Evolutionary conservation across 2,888 invertebrate species (phyloP).

Genomic region (Sesia bembeciformis): DNA sequence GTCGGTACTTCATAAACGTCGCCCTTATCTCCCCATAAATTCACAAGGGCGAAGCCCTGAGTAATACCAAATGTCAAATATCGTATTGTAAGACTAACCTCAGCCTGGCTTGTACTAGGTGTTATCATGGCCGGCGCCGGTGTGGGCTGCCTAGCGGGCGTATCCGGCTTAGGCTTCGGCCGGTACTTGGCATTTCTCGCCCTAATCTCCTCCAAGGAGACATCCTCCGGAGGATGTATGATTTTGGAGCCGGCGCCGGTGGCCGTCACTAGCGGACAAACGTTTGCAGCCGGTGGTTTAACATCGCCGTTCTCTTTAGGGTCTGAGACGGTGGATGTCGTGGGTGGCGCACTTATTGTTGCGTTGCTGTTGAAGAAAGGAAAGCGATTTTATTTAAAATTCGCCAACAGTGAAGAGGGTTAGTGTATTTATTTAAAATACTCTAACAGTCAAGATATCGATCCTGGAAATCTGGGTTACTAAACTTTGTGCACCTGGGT

Average conservation of each 20-base stretch:
- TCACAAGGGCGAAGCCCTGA: too few species aligned
- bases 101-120: constrained; percentile 58
- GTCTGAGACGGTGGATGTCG: constrained; percentile 50
- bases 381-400: too few species aligned
- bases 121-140: constrained; percentile 27
- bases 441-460: too few species aligned
- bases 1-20: too few species aligned
- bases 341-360: constrained; percentile 85
- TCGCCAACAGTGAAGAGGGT: too few species aligned
- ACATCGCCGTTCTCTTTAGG: constrained; percentile 60
- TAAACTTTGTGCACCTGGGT: too few species aligned
- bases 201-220: constrained; percentile 89
- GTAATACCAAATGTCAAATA: not conserved
- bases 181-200: constrained; percentile 82
- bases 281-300: constrained; percentile 49
- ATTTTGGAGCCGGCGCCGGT: constrained; percentile 91
- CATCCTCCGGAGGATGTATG: constrained; percentile 94
- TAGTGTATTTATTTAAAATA: too few species aligned
- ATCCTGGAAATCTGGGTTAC: too few species aligned
- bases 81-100: constrained; percentile 28
- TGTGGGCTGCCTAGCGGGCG: constrained; percentile 11
- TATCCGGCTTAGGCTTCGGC: constrained; percentile 41
- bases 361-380: constrained; percentile 68
- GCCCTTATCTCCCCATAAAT: too few species aligned
- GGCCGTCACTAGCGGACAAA: constrained; percentile 78